Conservation (phyloP, 2,888 invertebrate species). For the Caenorhabditis parvicauda region DNA sequence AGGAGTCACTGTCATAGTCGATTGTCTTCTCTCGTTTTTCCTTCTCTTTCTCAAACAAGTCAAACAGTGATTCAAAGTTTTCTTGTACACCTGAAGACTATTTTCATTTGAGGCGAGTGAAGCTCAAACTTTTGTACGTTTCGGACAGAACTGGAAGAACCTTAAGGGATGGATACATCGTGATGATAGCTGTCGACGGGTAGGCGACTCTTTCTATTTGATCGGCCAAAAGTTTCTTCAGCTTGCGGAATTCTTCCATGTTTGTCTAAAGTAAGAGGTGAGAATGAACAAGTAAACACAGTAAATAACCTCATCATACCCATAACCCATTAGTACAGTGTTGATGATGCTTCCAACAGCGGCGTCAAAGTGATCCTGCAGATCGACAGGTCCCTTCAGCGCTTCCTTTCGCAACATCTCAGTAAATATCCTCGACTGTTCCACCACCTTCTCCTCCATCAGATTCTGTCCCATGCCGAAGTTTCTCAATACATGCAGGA, state of each 20-base stretch:
- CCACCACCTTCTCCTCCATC: slow-evolving; percentile 33
- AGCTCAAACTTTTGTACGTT: too few species aligned
- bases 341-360: slow-evolving; percentile 37
- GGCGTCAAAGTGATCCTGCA: slow-evolving; percentile 22
- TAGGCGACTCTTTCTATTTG: slow-evolving; percentile 23
- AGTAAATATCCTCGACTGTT: slow-evolving; percentile 13
- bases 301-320: slow-evolving; percentile 41
- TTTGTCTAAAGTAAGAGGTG: slow-evolving; percentile 10
- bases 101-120: too few species aligned
- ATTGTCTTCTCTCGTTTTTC: slow-evolving; percentile 17
- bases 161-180: slow-evolving; percentile 23
- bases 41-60: slow-evolving; percentile 20
- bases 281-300: too few species aligned
- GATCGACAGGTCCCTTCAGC: slow-evolving; percentile 13
- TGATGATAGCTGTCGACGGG: slow-evolving; percentile 18
- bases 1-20: slow-evolving; percentile 28
- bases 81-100: too few species aligned
- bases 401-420: slow-evolving; percentile 1
- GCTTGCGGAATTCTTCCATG: slow-evolving; percentile 16
- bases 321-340: slow-evolving; percentile 29
- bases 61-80: too few species aligned
- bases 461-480: slow-evolving; percentile 37
- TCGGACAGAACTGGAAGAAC: slow-evolving; percentile 14
- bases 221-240: slow-evolving; percentile 17
- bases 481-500: slow-evolving; percentile 30